Conservation (phyloP, 2,888 invertebrate genomes). For the Thereva nobilitata region DNA sequence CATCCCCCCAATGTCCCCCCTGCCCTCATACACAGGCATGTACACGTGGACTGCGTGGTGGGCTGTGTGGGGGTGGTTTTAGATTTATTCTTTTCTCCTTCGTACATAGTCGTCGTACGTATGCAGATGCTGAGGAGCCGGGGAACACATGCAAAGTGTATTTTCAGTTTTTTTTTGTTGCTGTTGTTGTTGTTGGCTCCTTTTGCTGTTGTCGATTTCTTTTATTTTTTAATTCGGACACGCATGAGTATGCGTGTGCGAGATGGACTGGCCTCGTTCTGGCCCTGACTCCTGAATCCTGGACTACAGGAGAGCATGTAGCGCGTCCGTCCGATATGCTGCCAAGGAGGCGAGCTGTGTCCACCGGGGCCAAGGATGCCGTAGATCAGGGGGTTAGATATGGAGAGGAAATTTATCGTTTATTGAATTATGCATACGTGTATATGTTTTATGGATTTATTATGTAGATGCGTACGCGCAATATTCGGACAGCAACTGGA, state of each 20-base stretch:
- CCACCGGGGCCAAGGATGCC: neutral
- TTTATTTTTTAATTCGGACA: conserved; percentile 28
- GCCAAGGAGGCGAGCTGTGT: conserved; percentile 4
- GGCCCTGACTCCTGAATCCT: neutral
- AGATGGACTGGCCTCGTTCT: conserved; percentile 1
- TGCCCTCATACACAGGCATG: neutral
- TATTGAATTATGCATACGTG: conserved; percentile 44
- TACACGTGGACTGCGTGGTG: conserved; percentile 14
- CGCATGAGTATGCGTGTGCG: conserved; percentile 27
- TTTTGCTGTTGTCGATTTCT: conserved; percentile 14
- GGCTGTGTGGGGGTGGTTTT: neutral
- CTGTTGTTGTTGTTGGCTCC: neutral
- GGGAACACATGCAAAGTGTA: conserved; percentile 33
- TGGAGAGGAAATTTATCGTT: conserved; percentile 39
- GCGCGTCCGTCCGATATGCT: neutral
- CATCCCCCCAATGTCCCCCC: neutral
- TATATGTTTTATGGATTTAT: conserved; percentile 43
- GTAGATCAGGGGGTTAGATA: conserved; percentile 19
- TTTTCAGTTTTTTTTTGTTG: conserved; percentile 8
- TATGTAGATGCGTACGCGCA: conserved; percentile 43
- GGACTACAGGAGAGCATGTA: conserved; percentile 13
- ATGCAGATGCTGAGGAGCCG: conserved; percentile 20
- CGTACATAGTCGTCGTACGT: neutral
- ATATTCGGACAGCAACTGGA: conserved; percentile 36
- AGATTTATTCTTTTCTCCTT: conserved; percentile 14